Conservation (phyloP, 2,888 invertebrate species). For the Lithodes maja region DNA sequence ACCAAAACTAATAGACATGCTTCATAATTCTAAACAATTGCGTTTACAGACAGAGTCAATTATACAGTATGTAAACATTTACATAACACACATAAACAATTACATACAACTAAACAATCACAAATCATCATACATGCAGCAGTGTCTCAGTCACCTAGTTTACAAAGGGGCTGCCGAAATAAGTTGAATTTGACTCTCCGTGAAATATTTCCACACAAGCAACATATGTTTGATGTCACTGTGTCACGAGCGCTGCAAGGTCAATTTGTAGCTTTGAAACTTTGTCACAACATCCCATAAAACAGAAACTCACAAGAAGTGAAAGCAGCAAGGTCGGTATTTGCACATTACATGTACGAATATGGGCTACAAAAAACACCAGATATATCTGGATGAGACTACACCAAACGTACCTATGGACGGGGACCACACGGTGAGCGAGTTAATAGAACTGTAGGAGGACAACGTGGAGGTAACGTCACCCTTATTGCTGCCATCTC, state of each 20-base stretch:
- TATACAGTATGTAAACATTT: background rate
- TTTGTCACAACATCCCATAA: background rate
- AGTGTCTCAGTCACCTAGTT: background rate
- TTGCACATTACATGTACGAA: background rate
- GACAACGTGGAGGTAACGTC: background rate
- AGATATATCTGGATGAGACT: background rate
- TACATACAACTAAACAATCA: background rate
- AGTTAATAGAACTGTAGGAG: background rate
- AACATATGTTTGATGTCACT: background rate
- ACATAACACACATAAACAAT: background rate
- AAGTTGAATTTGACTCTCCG: background rate
- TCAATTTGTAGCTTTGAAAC: background rate
- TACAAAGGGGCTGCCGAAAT: background rate
- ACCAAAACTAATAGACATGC: background rate
- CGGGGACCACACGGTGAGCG: background rate
- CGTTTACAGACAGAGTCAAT: background rate
- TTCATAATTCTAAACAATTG: background rate
- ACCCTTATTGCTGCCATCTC: background rate
- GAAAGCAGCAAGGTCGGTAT: background rate
- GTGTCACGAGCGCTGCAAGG: background rate
- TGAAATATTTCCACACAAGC: background rate
- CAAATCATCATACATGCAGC: background rate
- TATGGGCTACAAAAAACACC: background rate
- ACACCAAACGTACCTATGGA: background rate
- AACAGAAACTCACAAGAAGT: background rate